These are phyloP conservation scores for Anarsia innoxiella DNA, from an alignment of 2,888 invertebrate genomes.

Conservation along the genomic window DNA sequence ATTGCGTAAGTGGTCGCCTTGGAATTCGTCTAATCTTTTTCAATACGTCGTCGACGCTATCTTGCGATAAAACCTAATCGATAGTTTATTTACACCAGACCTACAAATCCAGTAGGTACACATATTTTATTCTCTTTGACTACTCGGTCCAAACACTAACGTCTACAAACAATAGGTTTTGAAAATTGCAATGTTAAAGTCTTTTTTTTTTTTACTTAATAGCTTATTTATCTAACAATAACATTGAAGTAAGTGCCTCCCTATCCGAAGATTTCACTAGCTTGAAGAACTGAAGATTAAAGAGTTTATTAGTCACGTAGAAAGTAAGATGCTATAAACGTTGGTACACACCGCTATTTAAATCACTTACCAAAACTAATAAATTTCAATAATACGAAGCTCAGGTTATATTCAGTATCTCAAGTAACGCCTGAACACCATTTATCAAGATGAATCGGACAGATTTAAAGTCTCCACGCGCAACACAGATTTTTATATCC, in stretches of 20 bases:
- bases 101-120: too few relatives aligned
- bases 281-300: too few relatives aligned
- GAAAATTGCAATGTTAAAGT: too few relatives aligned
- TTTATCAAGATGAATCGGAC: constrained; percentile 18
- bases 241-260: too few relatives aligned
- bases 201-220: too few relatives aligned
- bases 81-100: too few relatives aligned
- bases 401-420: constrained; percentile 11
- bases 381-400: constrained; percentile 10
- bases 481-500: constrained; percentile 1
- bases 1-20: constrained; percentile 6
- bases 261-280: too few relatives aligned
- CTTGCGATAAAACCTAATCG: too few relatives aligned
- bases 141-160: too few relatives aligned
- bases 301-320: constrained; percentile 6
- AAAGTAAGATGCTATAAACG: constrained; percentile 2
- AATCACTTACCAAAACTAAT: constrained; percentile 19
- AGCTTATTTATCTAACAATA: too few relatives aligned
- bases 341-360: constrained; percentile 14
- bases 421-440: constrained; percentile 12
- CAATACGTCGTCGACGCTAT: neutral
- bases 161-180: too few relatives aligned
- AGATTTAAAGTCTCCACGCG: constrained; percentile 8
- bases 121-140: too few relatives aligned
- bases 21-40: constrained; percentile 1